phyloP scores from a whole-genome alignment of 2,888 invertebrate genomes.

The Scaeva pyrastri region DNA sequence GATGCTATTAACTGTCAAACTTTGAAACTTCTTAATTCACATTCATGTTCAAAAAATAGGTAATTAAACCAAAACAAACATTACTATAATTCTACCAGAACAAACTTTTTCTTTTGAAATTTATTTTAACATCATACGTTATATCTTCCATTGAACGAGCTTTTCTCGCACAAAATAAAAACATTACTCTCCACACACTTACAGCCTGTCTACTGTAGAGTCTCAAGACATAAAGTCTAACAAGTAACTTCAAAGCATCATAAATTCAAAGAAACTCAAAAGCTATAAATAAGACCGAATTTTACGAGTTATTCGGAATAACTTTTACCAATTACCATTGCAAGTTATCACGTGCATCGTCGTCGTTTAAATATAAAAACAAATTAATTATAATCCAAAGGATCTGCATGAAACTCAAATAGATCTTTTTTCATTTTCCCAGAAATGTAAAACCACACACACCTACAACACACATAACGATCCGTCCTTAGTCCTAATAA shows the following conservation, averaged over 20 bases:
- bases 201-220: neutral
- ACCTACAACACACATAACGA: neutral
- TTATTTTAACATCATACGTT: neutral
- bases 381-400: conserved; percentile 17
- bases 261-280: conserved; percentile 41
- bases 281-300: conserved; percentile 41
- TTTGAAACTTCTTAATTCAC: too few relatives aligned
- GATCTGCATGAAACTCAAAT: neutral
- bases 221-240: conserved; percentile 49
- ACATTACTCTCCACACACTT: neutral
- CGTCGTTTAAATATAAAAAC: conserved; percentile 13
- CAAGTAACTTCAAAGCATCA: conserved; percentile 30
- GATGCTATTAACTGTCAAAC: too few relatives aligned
- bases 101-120: neutral
- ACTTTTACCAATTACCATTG: conserved; percentile 15
- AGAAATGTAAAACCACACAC: neutral
- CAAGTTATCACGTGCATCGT: conserved; percentile 19
- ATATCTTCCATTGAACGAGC: too few relatives aligned
- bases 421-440: neutral
- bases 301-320: conserved; percentile 31
- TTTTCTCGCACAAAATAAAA: neutral
- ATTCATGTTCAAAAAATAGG: too few relatives aligned
- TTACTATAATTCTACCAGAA: neutral
- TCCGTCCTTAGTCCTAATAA: neutral
- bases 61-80: too few relatives aligned